Percentiles rank a stretch among this genome's conserved stretches.
These are phyloP conservation scores for Diabrotica virgifera DNA, from an alignment of 1,140 invertebrate species.

Conservation along the genomic window DNA sequence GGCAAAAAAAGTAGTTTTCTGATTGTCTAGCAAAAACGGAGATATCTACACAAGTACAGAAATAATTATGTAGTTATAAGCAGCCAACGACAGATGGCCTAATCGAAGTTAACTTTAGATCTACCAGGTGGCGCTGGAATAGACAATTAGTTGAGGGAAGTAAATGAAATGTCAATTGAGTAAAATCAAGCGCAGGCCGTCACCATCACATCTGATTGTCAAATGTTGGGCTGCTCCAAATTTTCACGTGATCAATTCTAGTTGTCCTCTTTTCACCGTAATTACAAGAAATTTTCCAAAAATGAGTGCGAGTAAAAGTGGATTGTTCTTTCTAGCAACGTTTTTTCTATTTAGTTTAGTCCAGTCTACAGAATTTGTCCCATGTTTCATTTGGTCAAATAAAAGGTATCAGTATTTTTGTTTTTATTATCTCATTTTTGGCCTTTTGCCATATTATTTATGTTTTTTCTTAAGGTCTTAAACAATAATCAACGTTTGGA, in stretches of 20 bases:
- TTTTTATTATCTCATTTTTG: constrained; percentile 24
- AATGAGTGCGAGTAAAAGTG: constrained; percentile 11
- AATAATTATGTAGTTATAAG: too few relatives aligned
- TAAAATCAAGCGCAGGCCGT: too few relatives aligned
- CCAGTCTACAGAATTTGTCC: constrained; percentile 40
- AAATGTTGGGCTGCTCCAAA: constrained; percentile 14
- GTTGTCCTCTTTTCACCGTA: constrained; percentile 5
- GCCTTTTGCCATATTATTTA: neutral
- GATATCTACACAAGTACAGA: too few relatives aligned
- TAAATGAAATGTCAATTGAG: too few relatives aligned
- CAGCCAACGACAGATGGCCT: too few relatives aligned
- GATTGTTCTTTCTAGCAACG: constrained; percentile 4
- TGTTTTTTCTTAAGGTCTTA: too few relatives aligned
- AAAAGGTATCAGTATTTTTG: constrained; percentile 38
- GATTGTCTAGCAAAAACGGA: too few relatives aligned
- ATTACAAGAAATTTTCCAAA: constrained; percentile 10
- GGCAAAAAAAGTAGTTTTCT: too few relatives aligned
- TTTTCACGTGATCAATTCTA: constrained; percentile 20
- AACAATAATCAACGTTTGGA: too few relatives aligned
- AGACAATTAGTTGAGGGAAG: too few relatives aligned
- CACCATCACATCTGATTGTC: constrained; percentile 9
- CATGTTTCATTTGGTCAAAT: constrained; percentile 45
- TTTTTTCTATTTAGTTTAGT: constrained; percentile 2
- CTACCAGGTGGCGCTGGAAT: too few relatives aligned
- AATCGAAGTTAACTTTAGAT: too few relatives aligned